Evolutionary conservation across 2,797 vertebrate species (phyloP).

Genomic region (Cirrhinus molitorella): DNA sequence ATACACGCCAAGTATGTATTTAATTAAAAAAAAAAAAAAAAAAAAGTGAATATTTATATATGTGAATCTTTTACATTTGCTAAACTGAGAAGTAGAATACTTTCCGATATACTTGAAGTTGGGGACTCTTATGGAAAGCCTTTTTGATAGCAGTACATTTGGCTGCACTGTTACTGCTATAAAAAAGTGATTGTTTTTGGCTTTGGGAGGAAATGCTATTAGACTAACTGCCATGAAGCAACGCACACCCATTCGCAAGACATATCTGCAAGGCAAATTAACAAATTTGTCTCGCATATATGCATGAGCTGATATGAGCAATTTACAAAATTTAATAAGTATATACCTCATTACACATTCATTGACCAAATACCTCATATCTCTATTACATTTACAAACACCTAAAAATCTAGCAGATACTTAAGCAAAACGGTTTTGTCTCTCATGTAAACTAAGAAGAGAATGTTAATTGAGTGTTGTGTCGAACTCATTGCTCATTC

Average conservation of each 20-base stretch:
- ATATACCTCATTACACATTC: conserved; percentile 1
- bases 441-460: not conserved
- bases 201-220: not conserved
- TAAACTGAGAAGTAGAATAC: no score
- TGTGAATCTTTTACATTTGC: no score
- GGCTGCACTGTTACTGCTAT: not conserved
- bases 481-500: conserved; percentile 39
- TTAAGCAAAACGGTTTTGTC: not conserved
- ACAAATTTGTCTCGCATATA: not conserved
- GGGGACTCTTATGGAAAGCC: not conserved
- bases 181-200: not conserved
- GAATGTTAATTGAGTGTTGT: not conserved
- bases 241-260: not conserved
- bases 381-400: not conserved
- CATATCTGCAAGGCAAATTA: conserved; percentile 4
- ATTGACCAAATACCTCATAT: not conserved
- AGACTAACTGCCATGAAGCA: conserved; percentile 4
- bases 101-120: not conserved
- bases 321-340: not conserved
- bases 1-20: no score
- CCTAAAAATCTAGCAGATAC: not conserved
- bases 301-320: conserved; percentile 8
- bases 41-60: no score
- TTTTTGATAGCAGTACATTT: not conserved
- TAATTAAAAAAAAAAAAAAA: no score